Percentiles rank a stretch among this genome's conserved stretches.
Conservation (phyloP, 2,888 invertebrate genomes). For the Miltochrista miniata region DNA sequence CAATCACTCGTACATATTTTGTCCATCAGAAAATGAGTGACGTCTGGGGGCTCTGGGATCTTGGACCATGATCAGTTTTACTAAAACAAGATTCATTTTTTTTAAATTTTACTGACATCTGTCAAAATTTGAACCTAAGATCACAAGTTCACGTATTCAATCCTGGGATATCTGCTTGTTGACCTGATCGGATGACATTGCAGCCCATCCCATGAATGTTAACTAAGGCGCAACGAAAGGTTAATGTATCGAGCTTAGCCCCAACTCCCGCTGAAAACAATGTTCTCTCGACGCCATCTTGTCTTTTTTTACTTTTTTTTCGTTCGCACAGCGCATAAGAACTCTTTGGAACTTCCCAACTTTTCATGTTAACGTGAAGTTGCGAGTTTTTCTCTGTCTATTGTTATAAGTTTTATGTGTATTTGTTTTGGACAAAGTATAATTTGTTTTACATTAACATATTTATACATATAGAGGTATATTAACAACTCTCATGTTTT, state of each 20-base stretch:
- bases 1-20: too few species aligned
- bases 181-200: slow-evolving; percentile 45
- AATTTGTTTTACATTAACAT: too few species aligned
- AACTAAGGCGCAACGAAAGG: slow-evolving; percentile 69
- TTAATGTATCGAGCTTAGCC: slow-evolving; percentile 73
- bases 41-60: too few species aligned
- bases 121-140: background rate
- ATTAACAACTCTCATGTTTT: too few species aligned
- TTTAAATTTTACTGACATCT: too few species aligned
- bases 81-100: too few species aligned
- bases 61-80: too few species aligned
- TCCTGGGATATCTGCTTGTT: slow-evolving; percentile 50
- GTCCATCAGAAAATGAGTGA: too few species aligned
- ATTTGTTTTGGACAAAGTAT: background rate
- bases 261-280: slow-evolving; percentile 59
- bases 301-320: slow-evolving; percentile 41
- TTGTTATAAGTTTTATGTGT: slow-evolving; percentile 16
- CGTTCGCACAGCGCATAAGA: slow-evolving; percentile 46
- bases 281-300: slow-evolving; percentile 56
- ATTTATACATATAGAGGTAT: too few species aligned
- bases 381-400: slow-evolving; percentile 25
- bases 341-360: slow-evolving; percentile 43
- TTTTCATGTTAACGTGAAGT: slow-evolving; percentile 35
- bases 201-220: slow-evolving; percentile 55
- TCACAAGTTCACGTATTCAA: slow-evolving; percentile 3